phyloP scores from a whole-genome alignment of 2,888 invertebrate genomes.

The Hedya salicella region DNA sequence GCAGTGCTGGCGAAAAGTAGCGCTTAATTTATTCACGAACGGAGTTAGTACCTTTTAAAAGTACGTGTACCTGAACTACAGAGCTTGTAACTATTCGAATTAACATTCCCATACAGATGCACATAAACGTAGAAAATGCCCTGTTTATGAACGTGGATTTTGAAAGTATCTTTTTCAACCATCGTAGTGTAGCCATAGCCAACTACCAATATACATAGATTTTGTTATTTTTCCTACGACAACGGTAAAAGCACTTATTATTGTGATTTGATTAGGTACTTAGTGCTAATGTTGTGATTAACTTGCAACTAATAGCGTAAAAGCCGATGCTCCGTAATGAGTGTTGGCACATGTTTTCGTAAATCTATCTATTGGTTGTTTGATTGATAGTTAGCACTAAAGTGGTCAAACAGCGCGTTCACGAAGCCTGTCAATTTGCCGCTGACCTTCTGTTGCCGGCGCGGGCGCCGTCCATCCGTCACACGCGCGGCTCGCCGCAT shows the following conservation, averaged over 20 bases:
- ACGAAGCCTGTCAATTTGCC: slow-evolving; percentile 34
- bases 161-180: neutral
- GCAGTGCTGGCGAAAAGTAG: slow-evolving; percentile 1
- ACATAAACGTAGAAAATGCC: slow-evolving; percentile 17
- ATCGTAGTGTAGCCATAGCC: neutral
- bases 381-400: slow-evolving; percentile 39
- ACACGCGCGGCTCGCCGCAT: slow-evolving; percentile 16
- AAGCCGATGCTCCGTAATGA: slow-evolving; percentile 53
- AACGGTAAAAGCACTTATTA: slow-evolving; percentile 5
- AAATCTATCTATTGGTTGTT: slow-evolving; percentile 44
- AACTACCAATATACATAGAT: neutral
- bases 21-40: slow-evolving; percentile 11
- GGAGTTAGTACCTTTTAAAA: slow-evolving; percentile 18
- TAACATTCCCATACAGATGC: slow-evolving; percentile 15
- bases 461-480: slow-evolving; percentile 28
- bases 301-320: slow-evolving; percentile 49
- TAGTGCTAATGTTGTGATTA: slow-evolving; percentile 30
- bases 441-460: slow-evolving; percentile 34
- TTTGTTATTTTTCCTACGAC: neutral
- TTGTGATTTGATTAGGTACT: slow-evolving; percentile 17
- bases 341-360: slow-evolving; percentile 51
- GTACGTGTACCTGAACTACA: slow-evolving; percentile 39
- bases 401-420: slow-evolving; percentile 25
- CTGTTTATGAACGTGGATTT: slow-evolving; percentile 5
- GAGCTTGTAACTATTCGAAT: slow-evolving; percentile 33